Conservation (phyloP, 2,888 invertebrate genomes). For the Proisotoma minuta region DNA sequence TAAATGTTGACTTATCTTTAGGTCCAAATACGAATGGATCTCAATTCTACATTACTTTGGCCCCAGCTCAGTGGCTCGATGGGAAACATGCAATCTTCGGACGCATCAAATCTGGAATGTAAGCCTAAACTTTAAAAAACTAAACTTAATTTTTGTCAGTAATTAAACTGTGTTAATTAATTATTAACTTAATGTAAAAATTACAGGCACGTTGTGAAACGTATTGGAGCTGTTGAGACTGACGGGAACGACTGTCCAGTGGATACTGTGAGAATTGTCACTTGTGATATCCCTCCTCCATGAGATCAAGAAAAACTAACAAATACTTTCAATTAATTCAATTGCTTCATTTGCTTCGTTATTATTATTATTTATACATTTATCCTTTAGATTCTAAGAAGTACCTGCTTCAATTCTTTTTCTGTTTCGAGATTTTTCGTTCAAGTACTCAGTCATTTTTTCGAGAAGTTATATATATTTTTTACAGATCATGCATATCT, state of each 20-base stretch:
- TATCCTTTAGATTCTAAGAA: too few relatives aligned
- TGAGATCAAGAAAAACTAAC: too few relatives aligned
- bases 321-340: too few relatives aligned
- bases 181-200: background rate
- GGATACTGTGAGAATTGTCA: slow-evolving; percentile 71
- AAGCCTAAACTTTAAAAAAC: background rate
- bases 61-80: slow-evolving; percentile 96
- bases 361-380: too few relatives aligned
- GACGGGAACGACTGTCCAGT: slow-evolving; percentile 88
- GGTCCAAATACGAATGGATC: slow-evolving; percentile 96
- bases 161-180: background rate
- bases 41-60: slow-evolving; percentile 96
- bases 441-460: too few relatives aligned
- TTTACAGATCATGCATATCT: too few relatives aligned
- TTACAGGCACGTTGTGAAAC: slow-evolving; percentile 66
- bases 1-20: slow-evolving; percentile 5
- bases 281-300: background rate
- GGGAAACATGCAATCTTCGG: slow-evolving; percentile 98
- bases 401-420: too few relatives aligned
- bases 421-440: too few relatives aligned
- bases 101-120: slow-evolving; percentile 78
- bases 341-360: too few relatives aligned
- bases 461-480: too few relatives aligned
- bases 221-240: slow-evolving; percentile 89
- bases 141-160: background rate